phyloP scores from a whole-genome alignment of 2,113 vertebrate genomes.

The Grammomys dolichurus region DNA sequence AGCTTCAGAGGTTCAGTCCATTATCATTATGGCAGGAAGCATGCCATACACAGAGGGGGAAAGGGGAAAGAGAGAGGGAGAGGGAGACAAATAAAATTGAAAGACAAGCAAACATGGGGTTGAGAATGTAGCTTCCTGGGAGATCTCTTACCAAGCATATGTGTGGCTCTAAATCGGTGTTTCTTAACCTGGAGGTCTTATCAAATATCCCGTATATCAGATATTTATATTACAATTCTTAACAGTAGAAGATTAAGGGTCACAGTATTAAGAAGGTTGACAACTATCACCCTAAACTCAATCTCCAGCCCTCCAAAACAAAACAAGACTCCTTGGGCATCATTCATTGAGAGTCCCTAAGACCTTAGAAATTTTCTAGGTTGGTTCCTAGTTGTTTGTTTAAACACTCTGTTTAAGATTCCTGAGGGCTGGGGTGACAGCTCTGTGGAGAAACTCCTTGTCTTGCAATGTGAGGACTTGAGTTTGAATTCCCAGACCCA shows the following conservation, averaged over 20 bases:
- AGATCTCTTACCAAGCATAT: neutral
- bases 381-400: neutral
- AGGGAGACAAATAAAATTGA: neutral
- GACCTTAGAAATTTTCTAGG: neutral
- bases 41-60: too few species aligned
- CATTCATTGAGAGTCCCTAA: constrained; percentile 36
- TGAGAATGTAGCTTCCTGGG: neutral
- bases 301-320: neutral
- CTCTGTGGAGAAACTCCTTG: neutral
- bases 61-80: neutral
- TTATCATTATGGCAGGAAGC: too few species aligned
- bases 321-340: neutral
- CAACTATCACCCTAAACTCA: neutral
- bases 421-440: neutral
- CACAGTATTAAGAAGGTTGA: neutral
- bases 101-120: neutral
- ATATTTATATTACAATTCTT: neutral
- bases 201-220: neutral
- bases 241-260: neutral
- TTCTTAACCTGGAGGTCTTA: neutral
- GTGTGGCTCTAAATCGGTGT: neutral
- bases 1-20: too few species aligned
- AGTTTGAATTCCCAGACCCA: neutral
- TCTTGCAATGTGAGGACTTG: neutral
- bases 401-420: neutral